Base-by-base conservation (phyloP, 2,113 vertebrate genomes). In the Suncus etruscus region DNA sequence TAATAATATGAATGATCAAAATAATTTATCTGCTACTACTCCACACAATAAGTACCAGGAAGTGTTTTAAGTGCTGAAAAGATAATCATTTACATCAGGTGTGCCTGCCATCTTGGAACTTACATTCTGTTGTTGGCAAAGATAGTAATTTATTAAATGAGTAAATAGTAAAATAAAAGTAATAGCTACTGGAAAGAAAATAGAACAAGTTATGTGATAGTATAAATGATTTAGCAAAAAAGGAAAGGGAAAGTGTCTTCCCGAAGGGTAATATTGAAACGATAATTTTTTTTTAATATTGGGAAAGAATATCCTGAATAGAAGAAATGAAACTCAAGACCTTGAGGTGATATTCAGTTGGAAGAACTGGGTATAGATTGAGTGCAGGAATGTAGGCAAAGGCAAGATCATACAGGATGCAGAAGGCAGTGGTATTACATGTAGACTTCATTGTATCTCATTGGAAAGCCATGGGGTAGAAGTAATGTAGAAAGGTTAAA, bases 51-150 rank as follows among this genome's bases (percentile, higher is more conserved):
- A 29, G 72, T 50, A 8, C n/a, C 70, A n/a, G 8, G 63, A 74
- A 78, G 8, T 68, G 9, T 86, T 85, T 92, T 11, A 76, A 70
- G 39, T 54, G 31, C 81, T 79, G 14, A 5, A 25, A 20, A 73
- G 15, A 51, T 0, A 89, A 25, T 2, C 15, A 45, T 78, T 68
- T 77, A 51, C 39, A n/a, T 51, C 15, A 83, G 69, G 66, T 69
- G 27, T 15, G 45, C 32, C 48, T 86, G 12, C 14, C 14, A 31
- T 51, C 79, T 91, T 91, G 39, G 31, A 66, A 47, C 51, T 54
- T 82, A 66, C 69, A 82, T 82, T 82, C 66, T 78, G 8, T 92
- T 85, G 25, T 68, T 77, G 54, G 83, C 24, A 78, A 58, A 88
- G 29, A 80, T 22, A 70, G 82, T 8, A 29, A 58, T 82, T 32